A percentile compares a stretch with the other conserved stretches of the same genome.
phyloP scores from a whole-genome alignment of 2,888 invertebrate species.

The Spicauda simplicius region DNA sequence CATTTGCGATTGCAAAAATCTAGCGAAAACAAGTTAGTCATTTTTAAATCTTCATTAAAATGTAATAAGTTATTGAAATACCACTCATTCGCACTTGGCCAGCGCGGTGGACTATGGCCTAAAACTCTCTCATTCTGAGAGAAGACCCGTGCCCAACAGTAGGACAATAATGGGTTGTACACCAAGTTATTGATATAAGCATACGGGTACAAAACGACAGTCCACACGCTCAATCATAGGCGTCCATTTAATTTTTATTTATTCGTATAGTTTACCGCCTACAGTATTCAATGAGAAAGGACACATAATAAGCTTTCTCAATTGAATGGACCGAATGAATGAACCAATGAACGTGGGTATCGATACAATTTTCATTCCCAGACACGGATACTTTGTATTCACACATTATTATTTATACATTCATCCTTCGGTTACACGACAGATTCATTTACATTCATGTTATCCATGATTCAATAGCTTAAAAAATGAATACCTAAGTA shows the following conservation, averaged over 20 bases:
- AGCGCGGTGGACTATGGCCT: too few species aligned
- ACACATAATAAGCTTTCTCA: constrained; percentile 26
- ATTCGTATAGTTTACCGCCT: background rate
- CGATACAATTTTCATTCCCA: constrained; percentile 38
- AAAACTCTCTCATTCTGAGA: too few species aligned
- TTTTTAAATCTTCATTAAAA: too few species aligned
- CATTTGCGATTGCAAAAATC: too few species aligned
- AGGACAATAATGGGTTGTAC: too few species aligned
- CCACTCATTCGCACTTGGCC: too few species aligned
- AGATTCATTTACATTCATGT: constrained; percentile 41
- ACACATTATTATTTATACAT: constrained; percentile 43
- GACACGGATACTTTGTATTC: constrained; percentile 41
- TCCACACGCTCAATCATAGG: too few species aligned
- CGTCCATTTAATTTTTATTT: background rate
- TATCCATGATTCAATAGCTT: constrained; percentile 37
- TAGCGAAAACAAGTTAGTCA: too few species aligned
- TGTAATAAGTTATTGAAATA: too few species aligned
- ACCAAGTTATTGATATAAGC: too few species aligned
- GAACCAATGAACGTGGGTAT: constrained; percentile 14
- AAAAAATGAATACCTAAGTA: constrained; percentile 39
- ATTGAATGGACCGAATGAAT: constrained; percentile 20
- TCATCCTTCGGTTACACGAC: constrained; percentile 42
- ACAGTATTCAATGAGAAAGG: constrained; percentile 5
- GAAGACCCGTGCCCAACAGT: too few species aligned
- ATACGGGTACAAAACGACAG: too few species aligned